Evolutionary conservation across 2,888 invertebrate genomes (phyloP).

Genomic region (Hedya salicella): DNA sequence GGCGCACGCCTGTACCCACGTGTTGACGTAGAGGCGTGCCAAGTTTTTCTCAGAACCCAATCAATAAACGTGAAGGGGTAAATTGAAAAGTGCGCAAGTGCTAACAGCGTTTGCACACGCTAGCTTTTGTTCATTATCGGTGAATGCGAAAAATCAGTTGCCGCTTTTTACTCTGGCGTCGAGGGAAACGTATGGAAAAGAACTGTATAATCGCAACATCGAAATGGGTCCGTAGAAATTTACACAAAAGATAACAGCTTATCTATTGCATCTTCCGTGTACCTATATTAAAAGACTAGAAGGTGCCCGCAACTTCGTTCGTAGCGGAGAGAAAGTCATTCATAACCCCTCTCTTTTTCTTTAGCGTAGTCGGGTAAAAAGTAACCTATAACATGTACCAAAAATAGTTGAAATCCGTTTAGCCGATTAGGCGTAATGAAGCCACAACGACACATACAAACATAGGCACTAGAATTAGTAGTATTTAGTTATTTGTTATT

Average conservation of each 20-base stretch:
- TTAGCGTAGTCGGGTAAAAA: too few relatives aligned
- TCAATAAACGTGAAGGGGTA: slow-evolving; percentile 71
- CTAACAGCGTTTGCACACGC: slow-evolving; percentile 64
- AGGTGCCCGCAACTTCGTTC: too few relatives aligned
- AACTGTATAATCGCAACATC: neutral
- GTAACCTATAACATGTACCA: too few relatives aligned
- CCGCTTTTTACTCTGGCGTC: slow-evolving; percentile 43
- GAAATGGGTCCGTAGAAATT: slow-evolving; percentile 11
- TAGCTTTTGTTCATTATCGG: slow-evolving; percentile 54
- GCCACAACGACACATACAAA: too few relatives aligned
- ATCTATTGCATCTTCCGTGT: too few relatives aligned
- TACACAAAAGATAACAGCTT: neutral
- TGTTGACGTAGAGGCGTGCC: slow-evolving; percentile 57
- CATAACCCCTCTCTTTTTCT: too few relatives aligned
- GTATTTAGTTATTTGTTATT: too few relatives aligned
- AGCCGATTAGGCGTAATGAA: too few relatives aligned
- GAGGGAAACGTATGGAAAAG: slow-evolving; percentile 10
- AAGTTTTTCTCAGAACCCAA: slow-evolving; percentile 72
- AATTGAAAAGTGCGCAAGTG: slow-evolving; percentile 65
- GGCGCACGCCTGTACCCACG: slow-evolving; percentile 26
- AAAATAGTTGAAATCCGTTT: too few relatives aligned
- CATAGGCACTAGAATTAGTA: too few relatives aligned
- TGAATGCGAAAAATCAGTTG: slow-evolving; percentile 45
- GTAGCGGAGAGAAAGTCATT: too few relatives aligned
- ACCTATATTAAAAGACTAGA: too few relatives aligned